Percentiles rank a stretch among this genome's conserved stretches.
phyloP scores from a whole-genome alignment of 2,888 invertebrate species.

The Blastobasis lacticolella region DNA sequence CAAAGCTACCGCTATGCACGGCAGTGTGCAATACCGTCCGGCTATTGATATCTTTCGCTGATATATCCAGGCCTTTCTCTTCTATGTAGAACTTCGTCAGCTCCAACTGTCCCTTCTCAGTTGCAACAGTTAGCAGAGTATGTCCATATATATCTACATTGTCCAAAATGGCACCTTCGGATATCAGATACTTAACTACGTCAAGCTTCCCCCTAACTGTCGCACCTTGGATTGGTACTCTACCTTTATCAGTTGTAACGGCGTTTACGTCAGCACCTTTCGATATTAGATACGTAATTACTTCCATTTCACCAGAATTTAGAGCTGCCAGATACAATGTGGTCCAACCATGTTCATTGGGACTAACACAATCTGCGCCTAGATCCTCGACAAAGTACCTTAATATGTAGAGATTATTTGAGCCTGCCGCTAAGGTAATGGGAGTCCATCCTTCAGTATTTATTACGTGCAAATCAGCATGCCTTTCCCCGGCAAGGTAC shows the following conservation, averaged over 20 bases:
- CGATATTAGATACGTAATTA: slow-evolving; percentile 1
- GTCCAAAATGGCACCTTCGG: background rate
- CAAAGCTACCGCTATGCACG: slow-evolving; percentile 4
- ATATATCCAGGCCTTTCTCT: background rate
- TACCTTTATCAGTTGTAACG: background rate
- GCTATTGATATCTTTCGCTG: background rate
- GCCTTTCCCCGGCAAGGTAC: background rate
- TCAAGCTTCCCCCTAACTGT: background rate
- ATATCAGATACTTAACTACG: slow-evolving; percentile 3
- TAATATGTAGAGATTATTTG: background rate
- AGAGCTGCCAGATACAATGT: background rate
- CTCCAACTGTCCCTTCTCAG: slow-evolving; percentile 3
- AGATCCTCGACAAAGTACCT: slow-evolving; percentile 6
- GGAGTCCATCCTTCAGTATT: slow-evolving; percentile 1
- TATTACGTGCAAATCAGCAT: background rate
- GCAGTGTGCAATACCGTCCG: slow-evolving; percentile 4
- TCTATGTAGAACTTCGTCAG: slow-evolving; percentile 6
- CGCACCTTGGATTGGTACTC: background rate
- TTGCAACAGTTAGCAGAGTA: background rate
- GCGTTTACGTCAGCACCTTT: slow-evolving; percentile 1
- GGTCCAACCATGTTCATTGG: background rate
- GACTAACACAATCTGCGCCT: background rate
- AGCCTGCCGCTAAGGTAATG: background rate
- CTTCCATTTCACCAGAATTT: background rate
- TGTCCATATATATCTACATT: background rate